Percentiles rank a stretch among this genome's conserved stretches.
Evolutionary conservation across 2,113 vertebrate species (phyloP).

Genomic region (Diadophis punctatus): DNA sequence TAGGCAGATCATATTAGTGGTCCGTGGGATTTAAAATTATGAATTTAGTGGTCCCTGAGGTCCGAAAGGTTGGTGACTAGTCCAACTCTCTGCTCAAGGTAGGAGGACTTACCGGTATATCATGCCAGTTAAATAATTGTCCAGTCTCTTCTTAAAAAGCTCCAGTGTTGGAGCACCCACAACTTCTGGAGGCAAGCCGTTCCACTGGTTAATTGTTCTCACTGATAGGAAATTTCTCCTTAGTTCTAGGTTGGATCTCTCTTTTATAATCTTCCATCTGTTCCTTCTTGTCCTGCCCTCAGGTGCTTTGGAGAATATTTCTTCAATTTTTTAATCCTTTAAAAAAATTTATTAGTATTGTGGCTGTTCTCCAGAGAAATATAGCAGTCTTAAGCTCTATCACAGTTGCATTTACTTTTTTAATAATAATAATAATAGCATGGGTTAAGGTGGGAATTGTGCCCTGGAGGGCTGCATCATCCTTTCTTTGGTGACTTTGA

Average conservation of each 20-base stretch:
- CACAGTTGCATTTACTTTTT: background rate
- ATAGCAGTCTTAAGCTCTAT: background rate
- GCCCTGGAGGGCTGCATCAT: background rate
- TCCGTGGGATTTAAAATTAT: too few species aligned
- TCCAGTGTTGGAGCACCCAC: background rate
- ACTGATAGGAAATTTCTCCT: background rate
- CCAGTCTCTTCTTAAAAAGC: background rate
- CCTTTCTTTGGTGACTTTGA: background rate
- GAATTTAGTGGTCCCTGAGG: too few species aligned
- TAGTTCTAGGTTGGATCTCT: background rate
- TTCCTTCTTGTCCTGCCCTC: background rate
- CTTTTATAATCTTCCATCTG: background rate
- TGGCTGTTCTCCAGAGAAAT: background rate
- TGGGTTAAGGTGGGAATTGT: background rate
- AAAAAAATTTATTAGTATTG: background rate
- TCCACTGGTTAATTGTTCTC: background rate
- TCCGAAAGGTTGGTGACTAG: too few species aligned
- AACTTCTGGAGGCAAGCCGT: background rate
- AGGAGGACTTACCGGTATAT: background rate
- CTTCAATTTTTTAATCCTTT: background rate
- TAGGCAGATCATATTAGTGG: too few species aligned
- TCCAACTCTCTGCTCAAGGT: background rate
- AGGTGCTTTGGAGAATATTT: background rate
- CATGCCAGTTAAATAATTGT: background rate
- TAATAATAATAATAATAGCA: background rate